Base-by-base conservation (phyloP, 2,888 invertebrate genomes). In the Leucophenga montana region DNA sequence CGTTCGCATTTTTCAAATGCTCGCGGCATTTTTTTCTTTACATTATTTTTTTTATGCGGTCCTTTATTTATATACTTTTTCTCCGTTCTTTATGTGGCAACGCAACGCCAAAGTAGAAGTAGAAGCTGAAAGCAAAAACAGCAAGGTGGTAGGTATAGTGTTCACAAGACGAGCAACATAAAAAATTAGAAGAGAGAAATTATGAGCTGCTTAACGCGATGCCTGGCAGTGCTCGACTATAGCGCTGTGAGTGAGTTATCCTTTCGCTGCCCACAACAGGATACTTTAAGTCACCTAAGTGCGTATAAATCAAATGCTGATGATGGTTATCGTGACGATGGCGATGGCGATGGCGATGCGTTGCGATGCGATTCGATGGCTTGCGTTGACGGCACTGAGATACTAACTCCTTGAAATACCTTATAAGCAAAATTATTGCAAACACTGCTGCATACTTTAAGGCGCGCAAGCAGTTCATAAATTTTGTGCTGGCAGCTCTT, bases 251-350 rank as follows among this genome's bases (percentile, higher is more conserved):
- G 6, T n/a, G 18, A 16, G n/a, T 9, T 53, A 53, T 53, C 18
- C 53, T 16, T 39, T 31, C 66, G 20, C 27, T 27, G 27, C 70
- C 68, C 64, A 61, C 71, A 57, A 72, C 77, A 72, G 77, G 77
- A 72, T 75, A 76, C 77, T 77, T 77, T 72, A 77, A 78, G 79
- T 78, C 73, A 78, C 71, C 78, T 77, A 77, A 78, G 78, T 78
- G 77, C 77, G 72, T 78, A 77, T 77, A 77, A 77, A 77, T 77
- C 77, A 77, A 53, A 18, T 18, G n/a, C 14, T 18, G n/a, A n/a
- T 53, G 16, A 14, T 53, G 16, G 18, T 53, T n/a, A 53, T 53
- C 9, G 18, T 46, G 14, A 46, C 18, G 53, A 16, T 53, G 53
- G 18, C 16, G 14, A 53, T 27, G 27, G 27, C 27, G 27, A 27